These are phyloP conservation scores for Cyprinodon tularosa DNA, from an alignment of 2,113 vertebrate genomes.

Conservation along the genomic window DNA sequence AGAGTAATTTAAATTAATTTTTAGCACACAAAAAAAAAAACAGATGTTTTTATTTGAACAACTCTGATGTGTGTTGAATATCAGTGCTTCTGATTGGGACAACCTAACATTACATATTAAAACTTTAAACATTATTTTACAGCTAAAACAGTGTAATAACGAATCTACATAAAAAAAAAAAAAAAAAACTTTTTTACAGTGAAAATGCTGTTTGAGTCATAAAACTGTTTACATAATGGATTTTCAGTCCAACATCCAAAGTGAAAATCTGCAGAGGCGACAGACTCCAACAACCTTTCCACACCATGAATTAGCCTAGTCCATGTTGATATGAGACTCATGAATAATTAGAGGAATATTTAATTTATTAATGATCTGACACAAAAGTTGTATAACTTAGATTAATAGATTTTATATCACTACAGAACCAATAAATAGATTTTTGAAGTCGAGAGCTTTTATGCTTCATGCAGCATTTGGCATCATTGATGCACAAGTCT, in stretches of 20 bases:
- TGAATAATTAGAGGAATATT: constrained; percentile 14
- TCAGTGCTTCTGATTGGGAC: background rate
- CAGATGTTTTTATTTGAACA: background rate
- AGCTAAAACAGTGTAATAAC: background rate
- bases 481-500: constrained; percentile 37
- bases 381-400: constrained; percentile 43
- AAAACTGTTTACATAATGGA: constrained; percentile 5
- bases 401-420: constrained; percentile 37
- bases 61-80: background rate
- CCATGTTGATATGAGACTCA: constrained; percentile 34
- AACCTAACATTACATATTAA: too few species aligned
- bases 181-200: background rate
- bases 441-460: constrained; percentile 17
- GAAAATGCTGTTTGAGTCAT: background rate
- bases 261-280: constrained; percentile 22
- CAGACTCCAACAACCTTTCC: constrained; percentile 34
- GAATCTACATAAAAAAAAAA: background rate
- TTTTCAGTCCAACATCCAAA: constrained; percentile 38
- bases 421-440: constrained; percentile 34
- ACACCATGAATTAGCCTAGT: constrained; percentile 9
- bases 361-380: constrained; percentile 20
- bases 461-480: constrained; percentile 29
- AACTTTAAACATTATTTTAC: background rate
- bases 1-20: background rate
- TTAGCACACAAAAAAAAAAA: too few species aligned